phyloP scores from a whole-genome alignment of 2,797 vertebrate species.

The Potorous gilbertii region DNA sequence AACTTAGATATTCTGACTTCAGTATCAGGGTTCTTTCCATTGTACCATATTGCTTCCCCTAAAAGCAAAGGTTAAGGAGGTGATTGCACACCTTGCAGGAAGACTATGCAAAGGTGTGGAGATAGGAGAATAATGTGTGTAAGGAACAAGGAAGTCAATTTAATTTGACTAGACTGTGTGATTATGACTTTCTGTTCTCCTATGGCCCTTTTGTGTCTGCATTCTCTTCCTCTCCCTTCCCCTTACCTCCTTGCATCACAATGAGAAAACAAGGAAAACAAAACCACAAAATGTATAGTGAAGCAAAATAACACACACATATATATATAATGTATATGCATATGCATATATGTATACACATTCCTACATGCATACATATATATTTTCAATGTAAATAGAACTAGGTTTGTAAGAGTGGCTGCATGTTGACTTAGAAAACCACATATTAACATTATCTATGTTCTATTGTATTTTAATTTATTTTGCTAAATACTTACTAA shows the following conservation, averaged over 20 bases:
- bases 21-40: neutral
- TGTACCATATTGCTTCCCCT: neutral
- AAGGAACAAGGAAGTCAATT: neutral
- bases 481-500: neutral
- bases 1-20: neutral
- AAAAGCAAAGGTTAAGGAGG: neutral
- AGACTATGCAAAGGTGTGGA: neutral
- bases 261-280: neutral
- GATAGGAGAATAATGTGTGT: neutral
- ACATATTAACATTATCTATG: neutral
- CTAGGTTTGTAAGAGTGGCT: neutral
- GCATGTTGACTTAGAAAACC: neutral
- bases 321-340: too few species aligned
- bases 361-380: neutral
- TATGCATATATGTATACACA: too few species aligned
- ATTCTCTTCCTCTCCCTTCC: neutral
- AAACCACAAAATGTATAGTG: neutral
- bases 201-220: neutral
- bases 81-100: neutral
- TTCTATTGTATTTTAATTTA: neutral
- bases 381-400: neutral
- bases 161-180: neutral
- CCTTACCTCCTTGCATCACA: fast-evolving
- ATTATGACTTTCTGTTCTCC: neutral
- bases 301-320: neutral